Percentiles rank a stretch among this genome's conserved stretches.
These are phyloP conservation scores for Latrodectus hesperus DNA, from an alignment of 2,888 invertebrate genomes.

Conservation along the genomic window DNA sequence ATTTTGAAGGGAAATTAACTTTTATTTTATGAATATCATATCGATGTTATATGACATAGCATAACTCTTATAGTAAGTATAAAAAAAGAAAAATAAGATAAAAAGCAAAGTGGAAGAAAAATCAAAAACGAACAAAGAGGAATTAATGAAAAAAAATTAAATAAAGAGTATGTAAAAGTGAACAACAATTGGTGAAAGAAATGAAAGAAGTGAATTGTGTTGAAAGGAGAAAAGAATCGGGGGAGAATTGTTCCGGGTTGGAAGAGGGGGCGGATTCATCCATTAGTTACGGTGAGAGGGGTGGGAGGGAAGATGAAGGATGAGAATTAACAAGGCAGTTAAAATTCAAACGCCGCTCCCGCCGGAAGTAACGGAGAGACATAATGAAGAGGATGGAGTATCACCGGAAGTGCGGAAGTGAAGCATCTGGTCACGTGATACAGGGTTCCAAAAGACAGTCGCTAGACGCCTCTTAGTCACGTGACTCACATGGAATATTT, in stretches of 20 bases:
- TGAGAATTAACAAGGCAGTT: conserved; percentile 69
- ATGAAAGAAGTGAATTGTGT: conserved; percentile 7
- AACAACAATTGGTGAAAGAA: conserved; percentile 23
- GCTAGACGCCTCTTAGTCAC: conserved; percentile 57
- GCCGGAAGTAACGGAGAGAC: conserved; percentile 60
- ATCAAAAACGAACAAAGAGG: conserved; percentile 6
- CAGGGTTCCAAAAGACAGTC: conserved; percentile 58
- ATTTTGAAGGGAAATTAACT: too few relatives aligned
- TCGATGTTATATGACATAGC: too few relatives aligned
- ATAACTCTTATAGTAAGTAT: too few relatives aligned
- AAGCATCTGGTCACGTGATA: conserved; percentile 62
- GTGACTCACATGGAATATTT: conserved; percentile 59
- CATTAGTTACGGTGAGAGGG: conserved; percentile 52
- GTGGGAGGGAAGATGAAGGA: conserved; percentile 26
- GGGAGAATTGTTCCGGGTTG: conserved; percentile 3
- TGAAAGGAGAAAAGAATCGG: conserved; percentile 26
- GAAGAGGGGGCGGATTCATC: conserved; percentile 20
- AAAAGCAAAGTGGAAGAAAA: too few relatives aligned
- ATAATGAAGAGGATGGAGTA: conserved; percentile 64
- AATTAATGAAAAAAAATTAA: conserved; percentile 19
- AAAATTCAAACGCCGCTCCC: conserved; percentile 68
- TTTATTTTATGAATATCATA: too few relatives aligned
- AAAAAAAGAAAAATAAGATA: too few relatives aligned
- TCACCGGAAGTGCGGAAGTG: conserved; percentile 66
- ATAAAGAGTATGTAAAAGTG: conserved; percentile 13